Conservation (phyloP, 2,888 invertebrate species). For the Eupithecia tripunctaria region DNA sequence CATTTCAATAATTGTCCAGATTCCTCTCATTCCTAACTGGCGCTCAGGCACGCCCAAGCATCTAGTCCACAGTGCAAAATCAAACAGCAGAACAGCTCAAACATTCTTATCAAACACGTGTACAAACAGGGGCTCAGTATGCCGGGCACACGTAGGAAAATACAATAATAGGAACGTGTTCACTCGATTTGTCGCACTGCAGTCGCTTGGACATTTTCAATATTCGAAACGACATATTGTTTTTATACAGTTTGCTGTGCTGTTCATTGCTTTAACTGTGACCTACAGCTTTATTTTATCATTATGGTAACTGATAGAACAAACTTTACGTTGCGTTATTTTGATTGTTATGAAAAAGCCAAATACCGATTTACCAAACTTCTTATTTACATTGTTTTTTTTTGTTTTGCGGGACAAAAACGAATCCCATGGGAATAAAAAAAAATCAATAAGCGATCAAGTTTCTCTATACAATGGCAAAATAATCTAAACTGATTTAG, state of each 20-base stretch:
- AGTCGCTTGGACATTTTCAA: conserved; percentile 67
- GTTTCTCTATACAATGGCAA: too few relatives aligned
- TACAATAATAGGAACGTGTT: conserved; percentile 76
- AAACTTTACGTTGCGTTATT: background rate
- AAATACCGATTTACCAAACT: background rate
- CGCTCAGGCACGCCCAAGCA: background rate
- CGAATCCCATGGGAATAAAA: background rate
- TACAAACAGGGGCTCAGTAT: conserved; percentile 49
- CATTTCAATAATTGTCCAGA: background rate
- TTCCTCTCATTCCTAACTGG: conserved; percentile 1
- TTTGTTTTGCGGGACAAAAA: background rate
- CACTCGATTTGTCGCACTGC: conserved; percentile 79
- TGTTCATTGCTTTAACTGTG: conserved; percentile 21
- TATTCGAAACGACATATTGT: conserved; percentile 54
- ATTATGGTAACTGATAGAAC: background rate
- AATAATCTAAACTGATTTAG: too few relatives aligned
- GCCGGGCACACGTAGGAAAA: conserved; percentile 61
- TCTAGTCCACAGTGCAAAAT: conserved; percentile 28
- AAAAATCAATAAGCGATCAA: too few relatives aligned
- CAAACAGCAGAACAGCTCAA: conserved; percentile 31
- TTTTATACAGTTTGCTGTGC: conserved; percentile 26
- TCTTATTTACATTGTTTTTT: too few relatives aligned
- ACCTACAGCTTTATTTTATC: background rate
- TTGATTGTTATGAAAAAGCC: background rate
- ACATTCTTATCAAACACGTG: conserved; percentile 21